Conservation (phyloP, 2,888 invertebrate genomes). For the Capitulum mitella region DNA sequence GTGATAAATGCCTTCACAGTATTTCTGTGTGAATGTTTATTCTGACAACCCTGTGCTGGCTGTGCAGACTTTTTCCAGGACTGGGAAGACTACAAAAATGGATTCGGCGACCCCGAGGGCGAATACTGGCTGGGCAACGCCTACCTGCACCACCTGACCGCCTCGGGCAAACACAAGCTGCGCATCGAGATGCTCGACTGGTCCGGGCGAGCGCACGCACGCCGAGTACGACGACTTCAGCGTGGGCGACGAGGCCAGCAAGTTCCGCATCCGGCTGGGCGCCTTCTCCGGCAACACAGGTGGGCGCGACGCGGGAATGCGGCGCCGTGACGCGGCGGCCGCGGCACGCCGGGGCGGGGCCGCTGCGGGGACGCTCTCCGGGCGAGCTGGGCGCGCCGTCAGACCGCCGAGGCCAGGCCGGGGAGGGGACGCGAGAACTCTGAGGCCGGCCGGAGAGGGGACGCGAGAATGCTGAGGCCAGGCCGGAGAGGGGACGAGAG, state of each 20-base stretch:
- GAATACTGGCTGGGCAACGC: constrained; percentile 11
- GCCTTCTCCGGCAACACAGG: not conserved
- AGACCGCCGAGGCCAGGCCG: too few species aligned
- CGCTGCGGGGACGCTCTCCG: too few species aligned
- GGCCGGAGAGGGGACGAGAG: too few species aligned
- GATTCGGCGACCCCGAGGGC: not conserved
- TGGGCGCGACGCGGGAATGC: not conserved
- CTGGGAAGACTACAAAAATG: not conserved
- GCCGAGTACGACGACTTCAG: constrained; percentile 6
- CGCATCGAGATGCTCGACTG: not conserved
- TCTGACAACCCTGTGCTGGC: too few species aligned
- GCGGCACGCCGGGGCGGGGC: too few species aligned
- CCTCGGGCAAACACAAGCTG: not conserved
- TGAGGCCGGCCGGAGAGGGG: too few species aligned
- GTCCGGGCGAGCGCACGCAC: not conserved
- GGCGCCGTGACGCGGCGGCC: too few species aligned
- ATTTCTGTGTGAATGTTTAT: too few species aligned
- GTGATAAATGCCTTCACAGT: too few species aligned
- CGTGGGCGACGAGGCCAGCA: not conserved
- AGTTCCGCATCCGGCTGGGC: not conserved
- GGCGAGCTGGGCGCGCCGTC: too few species aligned
- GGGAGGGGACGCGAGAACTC: too few species aligned
- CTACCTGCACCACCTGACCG: not conserved
- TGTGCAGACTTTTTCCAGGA: not conserved
- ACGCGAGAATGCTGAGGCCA: too few species aligned